A percentile compares a stretch with the other conserved stretches of the same genome.
Evolutionary conservation across 2,113 vertebrate genomes (phyloP).

Genomic region (Nestor notabilis): DNA sequence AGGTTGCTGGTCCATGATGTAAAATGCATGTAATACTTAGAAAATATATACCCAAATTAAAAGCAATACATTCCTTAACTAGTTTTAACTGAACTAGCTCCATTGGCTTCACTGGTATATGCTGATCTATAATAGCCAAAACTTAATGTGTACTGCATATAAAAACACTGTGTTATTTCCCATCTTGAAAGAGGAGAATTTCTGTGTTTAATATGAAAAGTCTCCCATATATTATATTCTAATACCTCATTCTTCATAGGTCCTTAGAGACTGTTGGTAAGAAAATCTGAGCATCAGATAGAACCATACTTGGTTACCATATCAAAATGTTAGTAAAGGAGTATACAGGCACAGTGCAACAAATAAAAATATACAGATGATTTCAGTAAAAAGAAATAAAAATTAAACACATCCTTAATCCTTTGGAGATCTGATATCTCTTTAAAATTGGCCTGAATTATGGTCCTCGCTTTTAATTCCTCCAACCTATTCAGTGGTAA

Average conservation of each 20-base stretch:
- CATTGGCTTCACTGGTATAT: not conserved
- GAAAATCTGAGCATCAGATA: not conserved
- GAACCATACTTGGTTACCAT: not conserved
- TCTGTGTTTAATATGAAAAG: not conserved
- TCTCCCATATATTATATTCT: not conserved
- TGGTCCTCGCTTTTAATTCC: not conserved
- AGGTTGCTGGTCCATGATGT: not conserved
- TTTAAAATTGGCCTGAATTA: not conserved
- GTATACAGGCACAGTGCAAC: not conserved
- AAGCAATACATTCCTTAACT: not conserved
- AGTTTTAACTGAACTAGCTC: not conserved
- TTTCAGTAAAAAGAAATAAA: not conserved
- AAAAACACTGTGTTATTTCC: not conserved
- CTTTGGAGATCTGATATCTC: not conserved
- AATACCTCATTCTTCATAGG: not conserved
- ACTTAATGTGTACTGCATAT: not conserved
- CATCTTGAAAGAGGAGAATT: not conserved
- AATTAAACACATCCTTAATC: not conserved
- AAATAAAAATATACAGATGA: not conserved
- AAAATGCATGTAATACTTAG: not conserved
- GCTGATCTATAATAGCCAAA: not conserved
- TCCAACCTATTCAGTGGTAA: not conserved
- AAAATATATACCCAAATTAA: not conserved
- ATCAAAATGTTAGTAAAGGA: not conserved
- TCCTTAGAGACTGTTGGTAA: not conserved